A percentile compares a stretch with the other conserved stretches of the same genome.
These are phyloP conservation scores for Orcinus orca DNA, from an alignment of 2,113 vertebrate species.

Conservation along the genomic window DNA sequence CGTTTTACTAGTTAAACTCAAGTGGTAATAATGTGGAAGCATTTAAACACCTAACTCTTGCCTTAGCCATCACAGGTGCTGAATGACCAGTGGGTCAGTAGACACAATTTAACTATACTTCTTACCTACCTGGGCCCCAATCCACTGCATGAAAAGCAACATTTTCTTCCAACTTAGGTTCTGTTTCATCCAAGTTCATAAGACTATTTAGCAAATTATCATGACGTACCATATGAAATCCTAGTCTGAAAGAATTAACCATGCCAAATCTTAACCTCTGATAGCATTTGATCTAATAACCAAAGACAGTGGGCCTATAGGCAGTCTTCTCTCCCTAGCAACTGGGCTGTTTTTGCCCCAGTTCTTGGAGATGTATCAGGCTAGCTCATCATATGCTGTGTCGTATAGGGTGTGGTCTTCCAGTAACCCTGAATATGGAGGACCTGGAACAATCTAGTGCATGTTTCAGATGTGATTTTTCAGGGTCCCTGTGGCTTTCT, in stretches of 20 bases:
- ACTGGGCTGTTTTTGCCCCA: not conserved
- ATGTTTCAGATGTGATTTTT: not conserved
- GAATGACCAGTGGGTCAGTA: not conserved
- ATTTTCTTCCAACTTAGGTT: not conserved
- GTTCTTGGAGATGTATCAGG: not conserved
- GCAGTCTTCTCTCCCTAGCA: not conserved
- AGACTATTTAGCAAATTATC: slow-evolving; percentile 30
- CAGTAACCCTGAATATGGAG: not conserved
- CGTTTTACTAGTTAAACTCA: slow-evolving; percentile 31
- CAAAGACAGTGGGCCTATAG: not conserved
- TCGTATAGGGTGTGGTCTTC: not conserved
- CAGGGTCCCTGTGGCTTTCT: not conserved
- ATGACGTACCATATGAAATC: not conserved
- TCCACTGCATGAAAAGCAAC: not conserved
- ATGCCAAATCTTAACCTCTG: not conserved
- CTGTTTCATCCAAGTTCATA: not conserved
- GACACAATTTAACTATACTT: not conserved
- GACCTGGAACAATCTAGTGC: not conserved
- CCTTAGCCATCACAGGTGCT: not conserved
- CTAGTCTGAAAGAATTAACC: slow-evolving; percentile 27
- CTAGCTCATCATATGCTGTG: not conserved
- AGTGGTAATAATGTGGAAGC: not conserved
- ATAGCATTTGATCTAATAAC: not conserved
- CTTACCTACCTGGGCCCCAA: not conserved
- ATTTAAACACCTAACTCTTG: not conserved